Conservation (phyloP, 2,888 invertebrate species). For the Entomobrya multifasciata region DNA sequence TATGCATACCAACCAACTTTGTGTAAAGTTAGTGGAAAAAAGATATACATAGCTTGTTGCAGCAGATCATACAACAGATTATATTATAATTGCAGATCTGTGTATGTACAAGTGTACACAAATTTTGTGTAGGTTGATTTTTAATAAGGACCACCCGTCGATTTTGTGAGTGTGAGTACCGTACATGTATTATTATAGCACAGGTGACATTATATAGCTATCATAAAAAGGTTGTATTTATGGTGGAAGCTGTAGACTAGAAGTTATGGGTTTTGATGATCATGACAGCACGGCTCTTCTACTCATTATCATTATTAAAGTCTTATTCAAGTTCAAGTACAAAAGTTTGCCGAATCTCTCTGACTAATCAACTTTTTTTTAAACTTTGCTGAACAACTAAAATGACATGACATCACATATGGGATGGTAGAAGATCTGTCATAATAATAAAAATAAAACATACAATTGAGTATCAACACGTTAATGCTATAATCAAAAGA, state of each 20-base stretch:
- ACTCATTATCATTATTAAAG: not conserved
- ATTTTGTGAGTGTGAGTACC: too few species aligned
- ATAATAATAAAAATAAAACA: not conserved
- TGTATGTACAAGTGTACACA: not conserved
- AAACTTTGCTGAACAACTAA: not conserved
- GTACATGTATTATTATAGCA: too few species aligned
- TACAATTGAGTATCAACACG: not conserved
- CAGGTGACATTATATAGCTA: not conserved
- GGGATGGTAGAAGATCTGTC: not conserved
- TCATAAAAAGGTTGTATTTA: not conserved
- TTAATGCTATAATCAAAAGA: not conserved
- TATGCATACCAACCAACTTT: slow-evolving; percentile 18
- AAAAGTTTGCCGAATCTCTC: slow-evolving; percentile 25
- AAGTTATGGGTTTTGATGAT: not conserved
- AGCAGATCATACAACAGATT: not conserved
- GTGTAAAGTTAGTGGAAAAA: not conserved
- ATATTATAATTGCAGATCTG: slow-evolving; percentile 8
- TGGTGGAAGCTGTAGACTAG: not conserved
- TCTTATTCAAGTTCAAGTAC: slow-evolving; percentile 64
- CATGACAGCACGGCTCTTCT: slow-evolving; percentile 14
- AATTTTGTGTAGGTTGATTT: too few species aligned
- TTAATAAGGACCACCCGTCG: too few species aligned
- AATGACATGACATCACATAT: not conserved
- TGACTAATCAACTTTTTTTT: not conserved
- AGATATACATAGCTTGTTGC: not conserved